These are phyloP conservation scores for Diadumene lineata DNA, from an alignment of 92 coral and sea anemone genomes.

Conservation along the genomic window DNA sequence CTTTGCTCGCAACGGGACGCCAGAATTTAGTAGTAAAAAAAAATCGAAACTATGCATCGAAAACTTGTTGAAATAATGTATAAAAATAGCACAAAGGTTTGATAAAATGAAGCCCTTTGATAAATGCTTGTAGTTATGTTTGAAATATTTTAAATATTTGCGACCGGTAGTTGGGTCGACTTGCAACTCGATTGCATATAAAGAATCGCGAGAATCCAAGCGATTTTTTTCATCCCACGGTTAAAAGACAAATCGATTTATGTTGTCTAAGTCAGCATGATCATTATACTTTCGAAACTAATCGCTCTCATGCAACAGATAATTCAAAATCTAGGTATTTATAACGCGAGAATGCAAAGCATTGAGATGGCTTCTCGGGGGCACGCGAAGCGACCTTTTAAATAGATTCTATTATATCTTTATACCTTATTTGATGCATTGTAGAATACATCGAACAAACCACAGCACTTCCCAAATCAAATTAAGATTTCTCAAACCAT, in stretches of 20 bases:
- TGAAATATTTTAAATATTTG: slow-evolving; percentile 62
- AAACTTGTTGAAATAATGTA: background rate
- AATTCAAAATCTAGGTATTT: slow-evolving; percentile 17
- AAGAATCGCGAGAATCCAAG: background rate
- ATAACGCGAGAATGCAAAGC: slow-evolving; percentile 2
- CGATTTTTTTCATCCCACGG: slow-evolving; percentile 12
- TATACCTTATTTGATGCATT: slow-evolving; percentile 30
- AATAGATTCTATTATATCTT: background rate
- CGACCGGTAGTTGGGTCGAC: background rate
- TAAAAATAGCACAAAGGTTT: slow-evolving; percentile 3
- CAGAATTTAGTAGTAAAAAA: background rate
- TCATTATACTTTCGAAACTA: slow-evolving; percentile 5
- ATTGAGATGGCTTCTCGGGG: slow-evolving; percentile 1
- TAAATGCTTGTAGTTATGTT: background rate
- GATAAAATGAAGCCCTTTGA: background rate
- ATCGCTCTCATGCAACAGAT: slow-evolving; percentile 20
- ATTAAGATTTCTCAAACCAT: background rate
- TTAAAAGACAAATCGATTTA: background rate
- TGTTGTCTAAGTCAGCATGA: background rate
- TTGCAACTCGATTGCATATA: background rate
- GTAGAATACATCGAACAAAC: slow-evolving; percentile 9
- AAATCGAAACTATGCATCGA: background rate
- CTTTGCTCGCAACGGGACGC: slow-evolving; percentile 7
- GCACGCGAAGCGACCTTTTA: background rate
- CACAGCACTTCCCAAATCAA: background rate